phyloP scores from a whole-genome alignment of 2,888 invertebrate species.

The Melieria picta region DNA sequence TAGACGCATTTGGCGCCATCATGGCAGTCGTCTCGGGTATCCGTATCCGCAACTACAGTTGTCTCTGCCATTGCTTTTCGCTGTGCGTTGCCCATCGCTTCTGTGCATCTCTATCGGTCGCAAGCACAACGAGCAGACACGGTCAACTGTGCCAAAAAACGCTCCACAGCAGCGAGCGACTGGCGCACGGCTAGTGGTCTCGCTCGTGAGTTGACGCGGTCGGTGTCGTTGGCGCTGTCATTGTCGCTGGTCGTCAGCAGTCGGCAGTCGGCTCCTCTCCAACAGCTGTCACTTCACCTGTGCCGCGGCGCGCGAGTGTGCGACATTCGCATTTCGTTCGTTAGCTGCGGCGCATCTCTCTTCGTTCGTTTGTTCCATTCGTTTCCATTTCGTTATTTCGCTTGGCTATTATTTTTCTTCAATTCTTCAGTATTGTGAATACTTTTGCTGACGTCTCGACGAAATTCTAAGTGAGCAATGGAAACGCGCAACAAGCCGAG shows the following conservation, averaged over 20 bases:
- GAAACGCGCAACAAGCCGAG: too few relatives aligned
- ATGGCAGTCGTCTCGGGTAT: too few relatives aligned
- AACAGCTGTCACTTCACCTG: conserved; percentile 1
- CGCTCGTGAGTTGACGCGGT: conserved; percentile 5
- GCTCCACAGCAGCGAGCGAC: too few relatives aligned
- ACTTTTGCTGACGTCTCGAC: conserved; percentile 28
- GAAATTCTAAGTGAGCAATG: too few relatives aligned
- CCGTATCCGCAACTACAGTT: too few relatives aligned
- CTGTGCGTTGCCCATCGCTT: conserved; percentile 2
- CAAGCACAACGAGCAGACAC: neutral
- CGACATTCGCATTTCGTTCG: conserved; percentile 53
- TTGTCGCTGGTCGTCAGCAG: conserved; percentile 1
- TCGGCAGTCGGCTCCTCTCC: neutral
- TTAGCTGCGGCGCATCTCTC: conserved; percentile 42
- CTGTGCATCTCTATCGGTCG: neutral
- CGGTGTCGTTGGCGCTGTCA: conserved; percentile 18
- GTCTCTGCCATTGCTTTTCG: neutral
- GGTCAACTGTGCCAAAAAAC: too few relatives aligned
- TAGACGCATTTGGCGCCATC: too few relatives aligned
- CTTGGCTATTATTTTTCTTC: conserved; percentile 22
- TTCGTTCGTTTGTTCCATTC: conserved; percentile 16
- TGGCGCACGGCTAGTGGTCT: neutral
- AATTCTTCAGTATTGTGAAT: neutral
- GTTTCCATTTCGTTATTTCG: conserved; percentile 22
- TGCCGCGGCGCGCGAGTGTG: conserved; percentile 14